Evolutionary conservation across 2,113 vertebrate genomes (phyloP).

Genomic region (Embiotoca jacksoni): DNA sequence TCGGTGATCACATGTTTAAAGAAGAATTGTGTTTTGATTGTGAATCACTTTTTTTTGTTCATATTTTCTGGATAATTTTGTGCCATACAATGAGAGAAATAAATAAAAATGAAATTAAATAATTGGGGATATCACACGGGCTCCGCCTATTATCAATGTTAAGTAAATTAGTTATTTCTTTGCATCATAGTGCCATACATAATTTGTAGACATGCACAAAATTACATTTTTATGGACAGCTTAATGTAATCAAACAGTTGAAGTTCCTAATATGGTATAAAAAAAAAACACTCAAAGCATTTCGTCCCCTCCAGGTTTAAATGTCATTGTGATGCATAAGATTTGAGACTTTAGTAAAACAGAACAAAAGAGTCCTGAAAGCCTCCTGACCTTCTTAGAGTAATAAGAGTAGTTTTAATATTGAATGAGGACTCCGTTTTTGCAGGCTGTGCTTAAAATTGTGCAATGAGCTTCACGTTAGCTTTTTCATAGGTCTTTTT

Average conservation of each 20-base stretch:
- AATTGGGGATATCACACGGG: not conserved
- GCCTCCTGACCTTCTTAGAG: slow-evolving; percentile 2
- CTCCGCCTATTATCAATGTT: not conserved
- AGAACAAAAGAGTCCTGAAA: slow-evolving; percentile 18
- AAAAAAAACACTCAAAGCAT: not conserved
- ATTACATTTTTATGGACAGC: not conserved
- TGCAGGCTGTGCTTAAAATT: slow-evolving; percentile 36
- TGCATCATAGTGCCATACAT: not conserved
- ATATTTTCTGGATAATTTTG: no score
- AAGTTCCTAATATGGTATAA: not conserved
- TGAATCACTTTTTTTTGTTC: no score
- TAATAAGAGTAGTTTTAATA: slow-evolving; percentile 20
- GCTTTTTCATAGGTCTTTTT: slow-evolving; percentile 21
- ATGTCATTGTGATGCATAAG: slow-evolving; percentile 21
- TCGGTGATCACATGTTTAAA: no score
- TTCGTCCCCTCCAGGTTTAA: not conserved
- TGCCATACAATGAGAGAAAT: no score
- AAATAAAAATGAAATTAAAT: not conserved
- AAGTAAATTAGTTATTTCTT: not conserved
- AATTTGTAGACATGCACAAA: not conserved
- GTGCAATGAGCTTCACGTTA: slow-evolving; percentile 27
- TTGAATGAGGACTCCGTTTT: slow-evolving; percentile 25
- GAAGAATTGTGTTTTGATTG: no score
- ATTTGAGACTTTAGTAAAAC: slow-evolving; percentile 23
- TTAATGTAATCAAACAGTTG: slow-evolving; percentile 7